Percentiles rank a stretch among this genome's conserved stretches.
Evolutionary conservation across 2,113 vertebrate genomes (phyloP).

Genomic region (Junco hyemalis): DNA sequence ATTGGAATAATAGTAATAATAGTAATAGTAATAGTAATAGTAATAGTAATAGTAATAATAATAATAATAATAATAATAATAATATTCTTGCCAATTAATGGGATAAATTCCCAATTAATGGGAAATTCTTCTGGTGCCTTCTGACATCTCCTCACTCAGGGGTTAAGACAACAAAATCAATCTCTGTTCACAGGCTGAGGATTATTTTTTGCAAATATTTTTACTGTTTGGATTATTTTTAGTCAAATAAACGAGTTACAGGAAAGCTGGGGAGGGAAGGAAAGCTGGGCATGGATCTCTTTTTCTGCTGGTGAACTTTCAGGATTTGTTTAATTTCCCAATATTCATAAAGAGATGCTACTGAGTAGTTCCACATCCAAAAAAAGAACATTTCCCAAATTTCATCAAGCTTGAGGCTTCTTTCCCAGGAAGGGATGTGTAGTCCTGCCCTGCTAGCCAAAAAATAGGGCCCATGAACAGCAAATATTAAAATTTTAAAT

Average conservation of each 20-base stretch:
- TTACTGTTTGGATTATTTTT: neutral
- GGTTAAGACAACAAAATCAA: slow-evolving; percentile 50
- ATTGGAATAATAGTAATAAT: neutral
- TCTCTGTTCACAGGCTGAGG: neutral
- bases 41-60: neutral
- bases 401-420: neutral
- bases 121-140: neutral
- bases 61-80: neutral
- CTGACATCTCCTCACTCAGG: neutral
- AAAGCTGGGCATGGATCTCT: neutral
- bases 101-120: neutral
- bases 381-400: neutral
- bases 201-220: neutral
- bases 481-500: neutral
- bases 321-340: neutral
- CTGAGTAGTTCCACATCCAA: neutral
- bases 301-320: neutral
- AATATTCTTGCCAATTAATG: too few relatives aligned
- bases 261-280: neutral
- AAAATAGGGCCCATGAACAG: fast-evolving
- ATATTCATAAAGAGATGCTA: neutral
- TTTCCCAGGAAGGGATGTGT: neutral
- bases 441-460: neutral
- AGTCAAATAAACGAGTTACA: neutral
- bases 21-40: too few relatives aligned